Conservation (phyloP, 2,888 invertebrate species). For the Apamea epomidion region DNA sequence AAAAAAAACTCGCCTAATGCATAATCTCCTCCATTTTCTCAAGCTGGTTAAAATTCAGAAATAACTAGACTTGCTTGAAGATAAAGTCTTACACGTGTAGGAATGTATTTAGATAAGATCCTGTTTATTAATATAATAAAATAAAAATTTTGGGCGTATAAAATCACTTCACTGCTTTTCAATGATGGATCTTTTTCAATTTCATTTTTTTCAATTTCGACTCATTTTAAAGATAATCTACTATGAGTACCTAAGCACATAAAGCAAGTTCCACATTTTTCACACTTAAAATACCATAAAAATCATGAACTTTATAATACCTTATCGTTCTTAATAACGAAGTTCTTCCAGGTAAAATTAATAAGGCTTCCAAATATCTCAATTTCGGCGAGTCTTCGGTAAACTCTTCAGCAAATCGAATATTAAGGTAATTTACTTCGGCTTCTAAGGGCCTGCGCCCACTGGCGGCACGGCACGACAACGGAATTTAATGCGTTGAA, state of each 20-base stretch:
- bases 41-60: neutral
- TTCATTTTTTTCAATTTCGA: too few species aligned
- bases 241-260: neutral
- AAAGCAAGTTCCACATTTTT: too few species aligned
- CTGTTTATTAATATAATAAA: neutral
- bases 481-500: too few species aligned
- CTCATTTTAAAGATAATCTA: too few species aligned
- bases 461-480: too few species aligned
- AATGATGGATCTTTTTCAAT: too few species aligned
- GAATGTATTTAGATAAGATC: neutral
- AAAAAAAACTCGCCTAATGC: neutral
- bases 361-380: slow-evolving; percentile 44
- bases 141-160: neutral
- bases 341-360: slow-evolving; percentile 45
- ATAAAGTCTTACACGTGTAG: neutral
- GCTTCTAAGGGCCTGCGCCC: neutral
- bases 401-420: slow-evolving; percentile 63
- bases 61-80: neutral
- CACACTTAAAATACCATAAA: slow-evolving; percentile 4
- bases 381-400: slow-evolving; percentile 50
- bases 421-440: slow-evolving; percentile 55
- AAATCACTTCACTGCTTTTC: neutral
- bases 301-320: slow-evolving; percentile 35
- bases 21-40: neutral
- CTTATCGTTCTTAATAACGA: slow-evolving; percentile 3